Evolutionary conservation across 1,140 invertebrate genomes (phyloP).

Genomic region (Zaprionus vittiger): DNA sequence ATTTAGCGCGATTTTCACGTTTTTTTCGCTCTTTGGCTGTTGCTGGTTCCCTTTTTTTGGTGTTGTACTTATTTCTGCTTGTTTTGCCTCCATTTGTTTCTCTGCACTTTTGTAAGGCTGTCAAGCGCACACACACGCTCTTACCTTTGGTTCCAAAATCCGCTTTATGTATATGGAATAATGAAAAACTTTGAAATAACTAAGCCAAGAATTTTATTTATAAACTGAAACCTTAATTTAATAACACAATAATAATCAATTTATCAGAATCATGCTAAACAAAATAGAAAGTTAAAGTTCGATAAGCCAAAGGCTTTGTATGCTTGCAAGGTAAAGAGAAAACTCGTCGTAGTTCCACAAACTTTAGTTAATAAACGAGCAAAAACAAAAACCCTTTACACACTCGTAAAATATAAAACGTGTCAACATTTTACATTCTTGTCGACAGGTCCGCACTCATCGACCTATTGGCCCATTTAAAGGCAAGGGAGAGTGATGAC

Average conservation of each 20-base stretch:
- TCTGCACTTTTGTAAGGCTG: slow-evolving; percentile 56
- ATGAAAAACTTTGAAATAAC: slow-evolving; percentile 23
- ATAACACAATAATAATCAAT: not conserved
- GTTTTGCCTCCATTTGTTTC: slow-evolving; percentile 22
- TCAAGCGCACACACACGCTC: slow-evolving; percentile 55
- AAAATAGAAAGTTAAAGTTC: no score
- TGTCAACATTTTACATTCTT: slow-evolving; percentile 35
- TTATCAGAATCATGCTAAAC: no score
- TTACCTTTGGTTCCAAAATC: slow-evolving; percentile 9
- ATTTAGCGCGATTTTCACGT: slow-evolving; percentile 52
- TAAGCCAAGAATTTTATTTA: not conserved
- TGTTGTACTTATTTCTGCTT: slow-evolving; percentile 24
- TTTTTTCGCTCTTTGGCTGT: slow-evolving; percentile 10
- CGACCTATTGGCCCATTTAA: not conserved
- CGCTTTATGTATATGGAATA: slow-evolving; percentile 26
- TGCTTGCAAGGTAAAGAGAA: not conserved
- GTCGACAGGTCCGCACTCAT: slow-evolving; percentile 20
- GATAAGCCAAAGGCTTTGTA: no score
- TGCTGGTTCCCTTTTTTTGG: slow-evolving; percentile 14
- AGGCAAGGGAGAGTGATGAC: not conserved
- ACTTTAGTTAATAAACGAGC: slow-evolving; percentile 41
- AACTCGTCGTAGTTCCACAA: slow-evolving; percentile 21
- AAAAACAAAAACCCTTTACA: slow-evolving; percentile 16
- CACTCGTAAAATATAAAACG: slow-evolving; percentile 34
- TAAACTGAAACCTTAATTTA: not conserved